phyloP scores from a whole-genome alignment of 2,888 invertebrate species.

The Brenthis daphne region DNA sequence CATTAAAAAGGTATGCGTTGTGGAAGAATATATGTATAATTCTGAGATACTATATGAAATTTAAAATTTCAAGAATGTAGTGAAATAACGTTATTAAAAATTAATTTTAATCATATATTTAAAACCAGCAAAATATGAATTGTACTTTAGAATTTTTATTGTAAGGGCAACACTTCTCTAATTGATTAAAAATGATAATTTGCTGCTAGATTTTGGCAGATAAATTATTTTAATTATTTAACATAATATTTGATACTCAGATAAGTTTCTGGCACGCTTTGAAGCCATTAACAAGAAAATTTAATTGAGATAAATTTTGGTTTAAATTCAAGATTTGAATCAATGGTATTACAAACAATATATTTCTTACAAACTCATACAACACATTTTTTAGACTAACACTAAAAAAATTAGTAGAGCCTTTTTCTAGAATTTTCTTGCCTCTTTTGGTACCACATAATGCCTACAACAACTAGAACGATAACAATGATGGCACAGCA shows the following conservation, averaged over 20 bases:
- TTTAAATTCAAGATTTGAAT: not conserved
- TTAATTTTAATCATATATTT: not conserved
- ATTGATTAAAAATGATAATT: slow-evolving; percentile 11
- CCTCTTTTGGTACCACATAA: slow-evolving; percentile 96
- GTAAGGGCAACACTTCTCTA: not conserved
- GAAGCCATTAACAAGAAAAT: no score
- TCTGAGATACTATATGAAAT: no score
- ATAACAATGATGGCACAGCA: slow-evolving; percentile 91
- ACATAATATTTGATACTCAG: no score
- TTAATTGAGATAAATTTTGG: no score
- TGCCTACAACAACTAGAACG: slow-evolving; percentile 91
- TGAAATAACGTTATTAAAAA: not conserved
- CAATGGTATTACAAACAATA: not conserved
- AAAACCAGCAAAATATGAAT: slow-evolving; percentile 1
- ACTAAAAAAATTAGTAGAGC: slow-evolving; percentile 71
- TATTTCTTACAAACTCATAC: not conserved
- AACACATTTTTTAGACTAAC: not conserved
- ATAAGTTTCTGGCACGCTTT: no score
- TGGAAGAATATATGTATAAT: no score
- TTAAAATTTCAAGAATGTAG: not conserved
- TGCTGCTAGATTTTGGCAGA: not conserved
- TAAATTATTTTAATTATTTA: no score
- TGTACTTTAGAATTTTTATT: slow-evolving; percentile 12
- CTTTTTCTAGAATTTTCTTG: slow-evolving; percentile 95
- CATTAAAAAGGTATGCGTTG: no score